These are phyloP conservation scores for Phacellophora camtschatica DNA, from an alignment of 30 jellyfish, hydroid and myxozoan genomes.

Conservation along the genomic window DNA sequence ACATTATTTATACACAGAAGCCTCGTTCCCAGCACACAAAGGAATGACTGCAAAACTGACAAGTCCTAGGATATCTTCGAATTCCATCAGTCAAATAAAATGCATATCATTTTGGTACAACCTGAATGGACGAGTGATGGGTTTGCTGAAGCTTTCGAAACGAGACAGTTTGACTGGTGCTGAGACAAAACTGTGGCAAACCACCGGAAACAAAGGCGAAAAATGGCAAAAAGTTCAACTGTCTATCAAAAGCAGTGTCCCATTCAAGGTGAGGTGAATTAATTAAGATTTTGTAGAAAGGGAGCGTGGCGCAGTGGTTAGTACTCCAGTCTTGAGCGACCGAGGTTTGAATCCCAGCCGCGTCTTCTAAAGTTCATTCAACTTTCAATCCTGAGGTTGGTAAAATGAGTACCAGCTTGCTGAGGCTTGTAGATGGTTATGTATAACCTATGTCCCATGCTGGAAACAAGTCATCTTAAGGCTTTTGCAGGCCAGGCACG, in stretches of 20 bases:
- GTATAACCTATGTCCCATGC: no score
- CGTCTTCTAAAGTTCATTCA: no score
- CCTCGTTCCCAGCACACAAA: constrained; percentile 63
- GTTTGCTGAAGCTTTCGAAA: constrained; percentile 13
- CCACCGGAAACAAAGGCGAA: constrained; percentile 35
- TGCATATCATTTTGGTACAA: constrained; percentile 52
- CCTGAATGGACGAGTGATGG: constrained; percentile 40
- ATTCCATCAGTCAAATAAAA: neutral
- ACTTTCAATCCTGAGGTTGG: no score
- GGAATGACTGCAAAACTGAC: constrained; percentile 47
- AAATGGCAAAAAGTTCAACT: constrained; percentile 30
- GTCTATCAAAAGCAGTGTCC: constrained; percentile 1
- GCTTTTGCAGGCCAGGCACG: no score
- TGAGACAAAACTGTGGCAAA: constrained; percentile 59
- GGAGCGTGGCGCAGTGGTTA: no score
- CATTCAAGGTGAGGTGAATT: constrained; percentile 21
- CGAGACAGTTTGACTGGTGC: neutral
- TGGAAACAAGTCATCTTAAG: no score
- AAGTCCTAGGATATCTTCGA: constrained; percentile 27
- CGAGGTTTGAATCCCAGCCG: no score
- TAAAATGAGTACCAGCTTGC: no score
- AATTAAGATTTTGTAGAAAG: neutral
- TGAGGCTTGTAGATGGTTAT: no score
- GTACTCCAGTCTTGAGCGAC: no score
- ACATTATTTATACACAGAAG: constrained; percentile 57